phyloP scores from a whole-genome alignment of 2,113 vertebrate genomes.

The Mustelus asterias region DNA sequence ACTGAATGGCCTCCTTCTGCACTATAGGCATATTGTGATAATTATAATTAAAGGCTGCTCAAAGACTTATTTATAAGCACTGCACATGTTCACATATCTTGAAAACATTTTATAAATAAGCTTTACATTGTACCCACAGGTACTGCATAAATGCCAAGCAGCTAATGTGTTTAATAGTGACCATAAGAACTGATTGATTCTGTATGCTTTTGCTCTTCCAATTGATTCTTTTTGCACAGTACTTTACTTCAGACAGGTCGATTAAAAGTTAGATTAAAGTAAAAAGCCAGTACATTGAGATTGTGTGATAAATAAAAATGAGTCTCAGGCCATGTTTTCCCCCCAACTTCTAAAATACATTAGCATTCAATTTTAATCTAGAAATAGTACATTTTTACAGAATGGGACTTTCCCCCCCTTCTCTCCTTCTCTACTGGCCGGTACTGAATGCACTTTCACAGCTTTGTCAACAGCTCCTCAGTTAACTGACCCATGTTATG shows the following conservation, averaged over 20 bases:
- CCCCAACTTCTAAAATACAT: background rate
- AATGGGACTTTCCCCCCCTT: background rate
- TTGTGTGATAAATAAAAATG: background rate
- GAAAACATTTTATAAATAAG: slow-evolving; percentile 21
- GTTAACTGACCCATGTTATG: background rate
- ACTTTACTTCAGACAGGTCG: background rate
- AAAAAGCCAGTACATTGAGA: background rate
- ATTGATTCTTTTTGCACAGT: background rate
- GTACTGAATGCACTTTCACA: background rate
- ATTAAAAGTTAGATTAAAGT: background rate
- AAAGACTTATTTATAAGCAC: background rate
- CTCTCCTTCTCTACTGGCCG: background rate
- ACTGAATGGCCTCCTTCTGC: too few species aligned
- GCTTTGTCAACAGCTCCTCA: background rate
- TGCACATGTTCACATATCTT: background rate
- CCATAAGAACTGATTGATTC: background rate
- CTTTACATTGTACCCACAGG: background rate
- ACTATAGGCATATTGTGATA: too few species aligned
- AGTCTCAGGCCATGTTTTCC: background rate
- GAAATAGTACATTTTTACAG: background rate
- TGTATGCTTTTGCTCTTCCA: background rate
- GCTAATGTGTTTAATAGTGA: background rate
- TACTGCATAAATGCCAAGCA: background rate
- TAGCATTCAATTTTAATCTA: background rate
- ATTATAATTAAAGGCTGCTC: too few species aligned